Percentiles rank a stretch among this genome's conserved stretches.
These are phyloP conservation scores for Odocoileus hemionus DNA, from an alignment of 2,113 vertebrate species.

Conservation along the genomic window DNA sequence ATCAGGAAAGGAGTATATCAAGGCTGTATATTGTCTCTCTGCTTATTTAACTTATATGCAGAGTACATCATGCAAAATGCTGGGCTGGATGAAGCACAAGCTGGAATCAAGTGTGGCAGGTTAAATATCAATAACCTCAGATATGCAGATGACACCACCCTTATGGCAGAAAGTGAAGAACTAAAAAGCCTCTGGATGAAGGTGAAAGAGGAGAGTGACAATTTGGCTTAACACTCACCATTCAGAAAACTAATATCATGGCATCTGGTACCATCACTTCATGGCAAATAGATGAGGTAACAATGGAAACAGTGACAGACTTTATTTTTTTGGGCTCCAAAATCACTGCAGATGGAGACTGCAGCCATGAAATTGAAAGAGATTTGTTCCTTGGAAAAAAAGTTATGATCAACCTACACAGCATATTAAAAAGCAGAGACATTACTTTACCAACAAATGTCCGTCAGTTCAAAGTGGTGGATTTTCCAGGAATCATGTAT, in stretches of 20 bases:
- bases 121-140: neutral
- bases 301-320: neutral
- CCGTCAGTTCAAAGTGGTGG: neutral
- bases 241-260: neutral
- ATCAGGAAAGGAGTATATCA: neutral
- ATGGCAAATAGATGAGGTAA: neutral
- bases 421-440: neutral
- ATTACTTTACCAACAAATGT: neutral
- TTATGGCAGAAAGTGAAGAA: neutral
- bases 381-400: neutral
- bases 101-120: neutral
- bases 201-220: neutral
- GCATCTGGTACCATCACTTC: neutral
- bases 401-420: neutral
- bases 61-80: neutral
- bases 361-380: neutral
- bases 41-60: neutral
- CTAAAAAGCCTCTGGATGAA: neutral
- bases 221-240: neutral
- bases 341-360: neutral
- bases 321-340: neutral
- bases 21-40: neutral
- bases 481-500: neutral
- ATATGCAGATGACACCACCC: neutral
- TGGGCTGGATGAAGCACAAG: neutral